Base-by-base conservation (phyloP, 1,140 invertebrate species). In the Maconellicoccus hirsutus region DNA sequence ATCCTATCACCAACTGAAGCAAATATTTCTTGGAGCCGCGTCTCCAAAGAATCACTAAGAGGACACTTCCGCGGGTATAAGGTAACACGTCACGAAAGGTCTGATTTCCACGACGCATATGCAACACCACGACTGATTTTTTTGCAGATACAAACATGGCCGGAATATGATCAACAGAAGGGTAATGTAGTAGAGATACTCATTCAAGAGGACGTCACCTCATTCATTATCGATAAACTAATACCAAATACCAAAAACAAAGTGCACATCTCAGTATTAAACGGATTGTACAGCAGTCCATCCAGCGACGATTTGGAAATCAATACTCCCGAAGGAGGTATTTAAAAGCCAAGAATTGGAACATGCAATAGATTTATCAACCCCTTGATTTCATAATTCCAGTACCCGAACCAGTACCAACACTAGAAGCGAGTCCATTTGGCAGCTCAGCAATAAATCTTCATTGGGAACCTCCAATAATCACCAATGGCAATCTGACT, bases 51-150 rank as follows among this genome's bases (percentile, higher is more conserved):
- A 63, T 88, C 88, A 0, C 86, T 96, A 0, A 81, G 86, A 23
- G 94, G 95, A 16, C 90, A 96, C 79, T 94, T 97, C 78, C 89
- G 89, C 75, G 95, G 95, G 10, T 98, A 97, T 79, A 96, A 96
- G 80, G 82, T 83, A 74, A 70, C n/a, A n/a, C n/a, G n/a, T n/a
- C n/a, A n/a, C n/a, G n/a, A n/a, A 93, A 92, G 12, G 12, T 6
- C 29, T 6, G 12, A 33, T 33, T 3, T 33, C 12, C 29, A 33
- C 3, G 12, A 33, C 29, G n/a, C n/a, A n/a, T n/a, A 33, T 33
- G 29, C 3, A 33, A 33, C 29, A 6, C 3, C 3, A 33, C 3
- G 3, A 3, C 29, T 33, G 29, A 33, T 33, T 33, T 12, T n/a
- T 33, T 12, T 12, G 12, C 29, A 33, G 29, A 33, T 33, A 33